phyloP scores from a whole-genome alignment of 2,888 invertebrate genomes.

The Crematogaster levior region DNA sequence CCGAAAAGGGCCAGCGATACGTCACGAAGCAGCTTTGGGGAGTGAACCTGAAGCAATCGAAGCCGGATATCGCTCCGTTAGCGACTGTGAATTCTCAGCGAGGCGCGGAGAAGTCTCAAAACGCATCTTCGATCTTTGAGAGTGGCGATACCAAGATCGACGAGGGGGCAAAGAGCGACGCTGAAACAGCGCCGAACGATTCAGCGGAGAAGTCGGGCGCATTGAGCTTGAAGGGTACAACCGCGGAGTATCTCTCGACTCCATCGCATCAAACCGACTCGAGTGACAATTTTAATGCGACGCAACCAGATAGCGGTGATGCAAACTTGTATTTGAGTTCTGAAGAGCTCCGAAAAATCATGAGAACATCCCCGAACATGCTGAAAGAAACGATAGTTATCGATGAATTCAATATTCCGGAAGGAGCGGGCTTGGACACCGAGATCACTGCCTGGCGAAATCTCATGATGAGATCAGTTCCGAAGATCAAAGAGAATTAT shows the following conservation, averaged over 20 bases:
- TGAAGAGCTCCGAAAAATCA: neutral
- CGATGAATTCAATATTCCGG: constrained; percentile 69
- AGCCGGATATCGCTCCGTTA: constrained; percentile 28
- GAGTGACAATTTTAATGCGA: neutral
- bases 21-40: constrained; percentile 68
- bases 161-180: neutral
- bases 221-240: neutral
- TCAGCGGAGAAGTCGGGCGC: neutral
- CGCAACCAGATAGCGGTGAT: neutral
- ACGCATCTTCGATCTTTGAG: neutral
- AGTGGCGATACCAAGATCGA: neutral
- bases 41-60: constrained; percentile 56
- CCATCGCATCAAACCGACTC: neutral
- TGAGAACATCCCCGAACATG: neutral
- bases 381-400: constrained; percentile 21
- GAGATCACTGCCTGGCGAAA: constrained; percentile 77
- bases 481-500: constrained; percentile 3
- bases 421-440: constrained; percentile 52
- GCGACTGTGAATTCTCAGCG: neutral
- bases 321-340: neutral
- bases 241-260: constrained; percentile 22
- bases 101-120: neutral
- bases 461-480: constrained; percentile 61
- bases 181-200: neutral
- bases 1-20: constrained; percentile 62